These are phyloP conservation scores for Parotia lawesii DNA, from an alignment of 2,113 vertebrate genomes.

Conservation along the genomic window DNA sequence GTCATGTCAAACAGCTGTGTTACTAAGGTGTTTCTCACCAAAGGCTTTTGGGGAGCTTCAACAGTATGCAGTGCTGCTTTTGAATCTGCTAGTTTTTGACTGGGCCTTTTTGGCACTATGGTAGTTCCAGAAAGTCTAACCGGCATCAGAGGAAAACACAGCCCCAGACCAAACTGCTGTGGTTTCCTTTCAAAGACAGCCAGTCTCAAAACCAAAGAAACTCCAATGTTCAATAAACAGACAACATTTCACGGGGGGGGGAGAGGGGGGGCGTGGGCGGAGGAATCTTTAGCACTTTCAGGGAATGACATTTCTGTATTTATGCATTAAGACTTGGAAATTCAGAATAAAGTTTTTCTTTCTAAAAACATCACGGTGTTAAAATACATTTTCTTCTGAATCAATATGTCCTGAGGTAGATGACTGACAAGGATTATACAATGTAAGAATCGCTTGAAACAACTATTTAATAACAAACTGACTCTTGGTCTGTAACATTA, in stretches of 20 bases:
- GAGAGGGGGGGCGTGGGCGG: too few relatives aligned
- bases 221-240: neutral
- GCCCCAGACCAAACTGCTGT: neutral
- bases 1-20: neutral
- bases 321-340: neutral
- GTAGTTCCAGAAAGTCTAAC: neutral
- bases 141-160: neutral
- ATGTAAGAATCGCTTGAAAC: neutral
- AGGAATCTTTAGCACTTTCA: neutral
- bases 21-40: neutral
- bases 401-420: neutral
- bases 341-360: neutral
- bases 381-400: neutral
- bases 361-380: neutral
- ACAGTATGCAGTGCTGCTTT: neutral
- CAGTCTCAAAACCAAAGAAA: neutral
- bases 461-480: neutral
- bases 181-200: neutral
- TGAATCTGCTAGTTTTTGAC: neutral
- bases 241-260: neutral
- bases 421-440: neutral
- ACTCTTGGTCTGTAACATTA: neutral
- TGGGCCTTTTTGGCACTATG: neutral
- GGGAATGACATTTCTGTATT: neutral
- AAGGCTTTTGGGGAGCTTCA: neutral